Percentiles rank a stretch among this genome's conserved stretches.
phyloP scores from a whole-genome alignment of 2,113 vertebrate species.

The Crotophaga sulcirostris region DNA sequence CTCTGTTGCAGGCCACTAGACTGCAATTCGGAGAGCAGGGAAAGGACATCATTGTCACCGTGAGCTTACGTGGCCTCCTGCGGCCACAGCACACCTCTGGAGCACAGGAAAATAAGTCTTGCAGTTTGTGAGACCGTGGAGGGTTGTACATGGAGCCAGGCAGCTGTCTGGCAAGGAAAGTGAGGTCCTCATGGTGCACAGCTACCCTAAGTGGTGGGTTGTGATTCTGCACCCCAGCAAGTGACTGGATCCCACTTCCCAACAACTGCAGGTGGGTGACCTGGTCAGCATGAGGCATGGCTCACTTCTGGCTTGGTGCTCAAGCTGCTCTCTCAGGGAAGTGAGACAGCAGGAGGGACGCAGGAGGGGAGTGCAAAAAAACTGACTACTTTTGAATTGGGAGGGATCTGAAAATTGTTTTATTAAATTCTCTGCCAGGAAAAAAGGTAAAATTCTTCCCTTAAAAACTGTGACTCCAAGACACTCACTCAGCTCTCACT shows the following conservation, averaged over 20 bases:
- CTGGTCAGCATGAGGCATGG: rapidly evolving
- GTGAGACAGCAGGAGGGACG: background rate
- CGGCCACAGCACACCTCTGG: background rate
- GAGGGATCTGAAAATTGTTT: background rate
- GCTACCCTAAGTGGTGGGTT: background rate
- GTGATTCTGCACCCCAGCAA: background rate
- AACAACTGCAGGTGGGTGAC: background rate
- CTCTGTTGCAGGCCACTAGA: background rate
- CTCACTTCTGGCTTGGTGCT: background rate
- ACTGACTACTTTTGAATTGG: background rate
- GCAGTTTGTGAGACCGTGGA: background rate
- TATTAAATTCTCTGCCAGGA: background rate
- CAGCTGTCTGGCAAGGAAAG: background rate
- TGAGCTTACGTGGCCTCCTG: background rate
- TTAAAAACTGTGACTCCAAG: background rate
- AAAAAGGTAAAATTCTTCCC: background rate
- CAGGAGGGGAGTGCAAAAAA: background rate
- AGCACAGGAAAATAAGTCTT: background rate
- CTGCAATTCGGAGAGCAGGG: background rate
- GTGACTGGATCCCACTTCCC: background rate
- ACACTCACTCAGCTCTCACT: background rate
- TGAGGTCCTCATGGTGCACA: background rate
- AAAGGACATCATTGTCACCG: background rate
- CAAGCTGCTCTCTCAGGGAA: background rate
- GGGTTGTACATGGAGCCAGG: background rate